A percentile compares a stretch with the other conserved stretches of the same genome.
Evolutionary conservation across 2,113 vertebrate genomes (phyloP).

Genomic region (Brachypodius melanocephalos): DNA sequence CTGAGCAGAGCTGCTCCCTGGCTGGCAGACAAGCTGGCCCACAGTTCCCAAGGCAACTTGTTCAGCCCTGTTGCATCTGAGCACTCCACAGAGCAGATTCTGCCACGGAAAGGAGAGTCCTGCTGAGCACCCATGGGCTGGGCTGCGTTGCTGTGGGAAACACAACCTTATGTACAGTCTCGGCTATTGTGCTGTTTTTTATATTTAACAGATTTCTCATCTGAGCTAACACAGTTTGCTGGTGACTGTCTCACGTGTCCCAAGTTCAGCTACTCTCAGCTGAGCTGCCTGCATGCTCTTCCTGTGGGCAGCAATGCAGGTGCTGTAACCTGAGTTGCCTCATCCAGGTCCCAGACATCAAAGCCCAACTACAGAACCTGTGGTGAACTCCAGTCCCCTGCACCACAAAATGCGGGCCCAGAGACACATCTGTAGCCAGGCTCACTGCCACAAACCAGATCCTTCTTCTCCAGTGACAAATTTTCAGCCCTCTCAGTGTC

Average conservation of each 20-base stretch:
- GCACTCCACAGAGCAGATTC: neutral
- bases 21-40: neutral
- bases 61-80: conserved; percentile 10
- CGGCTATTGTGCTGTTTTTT: neutral
- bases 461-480: neutral
- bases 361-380: neutral
- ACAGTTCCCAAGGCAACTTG: conserved; percentile 65
- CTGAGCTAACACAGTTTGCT: neutral
- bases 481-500: neutral
- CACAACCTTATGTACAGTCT: neutral
- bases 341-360: neutral
- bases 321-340: accelerated
- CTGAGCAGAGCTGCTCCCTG: neutral
- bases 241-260: neutral
- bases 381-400: accelerated
- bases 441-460: neutral
- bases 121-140: conserved; percentile 11
- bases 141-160: conserved; percentile 69
- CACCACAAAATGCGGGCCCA: neutral
- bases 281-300: neutral
- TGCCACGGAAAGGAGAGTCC: neutral
- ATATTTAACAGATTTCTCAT: neutral
- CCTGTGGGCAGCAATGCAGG: neutral
- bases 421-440: neutral
- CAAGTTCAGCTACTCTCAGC: neutral